phyloP scores from a whole-genome alignment of 2,888 invertebrate genomes.

The Pristionchus maxplancki region DNA sequence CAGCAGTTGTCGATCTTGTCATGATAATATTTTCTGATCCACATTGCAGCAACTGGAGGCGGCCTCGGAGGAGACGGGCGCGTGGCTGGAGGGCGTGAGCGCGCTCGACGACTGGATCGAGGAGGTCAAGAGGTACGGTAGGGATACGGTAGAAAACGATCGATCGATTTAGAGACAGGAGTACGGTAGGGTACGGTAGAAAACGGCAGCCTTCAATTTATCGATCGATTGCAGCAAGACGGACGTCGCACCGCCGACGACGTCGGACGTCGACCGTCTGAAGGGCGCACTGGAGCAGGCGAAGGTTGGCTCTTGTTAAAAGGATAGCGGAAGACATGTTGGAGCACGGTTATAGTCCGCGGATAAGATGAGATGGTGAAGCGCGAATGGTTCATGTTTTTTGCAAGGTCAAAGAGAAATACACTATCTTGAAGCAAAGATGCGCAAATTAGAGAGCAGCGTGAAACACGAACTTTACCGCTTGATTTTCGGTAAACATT shows the following conservation, averaged over 20 bases:
- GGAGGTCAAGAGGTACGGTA: conserved; percentile 85
- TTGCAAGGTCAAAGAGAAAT: too few relatives aligned
- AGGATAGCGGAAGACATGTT: too few relatives aligned
- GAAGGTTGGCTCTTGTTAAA: background rate
- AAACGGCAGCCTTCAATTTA: too few relatives aligned
- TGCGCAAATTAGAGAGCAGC: too few relatives aligned
- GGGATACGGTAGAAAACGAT: background rate
- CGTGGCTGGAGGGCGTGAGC: conserved; percentile 80
- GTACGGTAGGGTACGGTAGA: background rate
- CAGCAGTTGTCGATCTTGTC: too few relatives aligned
- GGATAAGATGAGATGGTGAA: too few relatives aligned
- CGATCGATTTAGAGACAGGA: background rate
- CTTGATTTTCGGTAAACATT: too few relatives aligned
- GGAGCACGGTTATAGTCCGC: too few relatives aligned
- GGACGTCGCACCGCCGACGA: conserved; percentile 37
- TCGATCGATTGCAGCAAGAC: conserved; percentile 8
- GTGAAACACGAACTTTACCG: too few relatives aligned
- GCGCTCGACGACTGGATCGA: conserved; percentile 92
- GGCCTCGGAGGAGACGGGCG: conserved; percentile 51
- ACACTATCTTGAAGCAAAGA: too few relatives aligned
- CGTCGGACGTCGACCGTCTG: conserved; percentile 44
- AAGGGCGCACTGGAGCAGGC: conserved; percentile 3
- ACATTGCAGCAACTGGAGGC: conserved; percentile 51
- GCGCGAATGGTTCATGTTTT: too few relatives aligned
- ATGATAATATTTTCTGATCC: too few relatives aligned